phyloP scores from a whole-genome alignment of 2,797 vertebrate species.

The Danio choprae region DNA sequence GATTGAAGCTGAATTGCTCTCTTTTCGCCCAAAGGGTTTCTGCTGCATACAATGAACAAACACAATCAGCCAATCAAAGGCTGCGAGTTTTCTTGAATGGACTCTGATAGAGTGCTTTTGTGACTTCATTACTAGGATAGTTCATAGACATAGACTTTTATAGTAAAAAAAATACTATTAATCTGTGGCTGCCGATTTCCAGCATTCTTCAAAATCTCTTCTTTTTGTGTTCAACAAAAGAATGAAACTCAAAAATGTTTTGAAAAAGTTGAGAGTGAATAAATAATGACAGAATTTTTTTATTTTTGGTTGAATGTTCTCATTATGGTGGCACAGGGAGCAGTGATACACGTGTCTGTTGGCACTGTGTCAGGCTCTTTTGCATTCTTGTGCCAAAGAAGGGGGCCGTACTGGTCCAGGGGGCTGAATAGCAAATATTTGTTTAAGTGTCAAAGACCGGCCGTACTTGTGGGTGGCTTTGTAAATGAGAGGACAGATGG shows the following conservation, averaged over 20 bases:
- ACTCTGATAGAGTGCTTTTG: conserved; percentile 44
- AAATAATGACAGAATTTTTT: no score
- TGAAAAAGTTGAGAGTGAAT: no score
- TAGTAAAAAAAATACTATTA: no score
- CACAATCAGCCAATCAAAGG: conserved; percentile 55
- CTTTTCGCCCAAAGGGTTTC: background rate
- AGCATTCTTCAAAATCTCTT: no score
- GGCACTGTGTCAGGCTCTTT: conserved; percentile 63
- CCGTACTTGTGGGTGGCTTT: conserved; percentile 55
- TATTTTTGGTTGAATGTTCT: conserved; percentile 39
- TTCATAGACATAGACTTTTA: no score
- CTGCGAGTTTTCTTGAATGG: conserved; percentile 52
- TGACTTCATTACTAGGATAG: no score
- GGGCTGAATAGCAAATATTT: conserved; percentile 71
- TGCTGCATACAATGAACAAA: background rate
- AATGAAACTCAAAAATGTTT: no score
- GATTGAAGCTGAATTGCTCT: conserved; percentile 23
- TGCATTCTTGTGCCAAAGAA: conserved; percentile 60
- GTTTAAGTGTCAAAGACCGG: conserved; percentile 70
- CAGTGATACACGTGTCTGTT: conserved; percentile 45
- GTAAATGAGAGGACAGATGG: conserved; percentile 54
- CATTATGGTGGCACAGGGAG: conserved; percentile 45
- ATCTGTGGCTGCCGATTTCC: no score
- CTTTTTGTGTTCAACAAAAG: no score
- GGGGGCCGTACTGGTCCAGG: conserved; percentile 46